Evolutionary conservation across 2,888 invertebrate genomes (phyloP).

Genomic region (Lamproptera curius): DNA sequence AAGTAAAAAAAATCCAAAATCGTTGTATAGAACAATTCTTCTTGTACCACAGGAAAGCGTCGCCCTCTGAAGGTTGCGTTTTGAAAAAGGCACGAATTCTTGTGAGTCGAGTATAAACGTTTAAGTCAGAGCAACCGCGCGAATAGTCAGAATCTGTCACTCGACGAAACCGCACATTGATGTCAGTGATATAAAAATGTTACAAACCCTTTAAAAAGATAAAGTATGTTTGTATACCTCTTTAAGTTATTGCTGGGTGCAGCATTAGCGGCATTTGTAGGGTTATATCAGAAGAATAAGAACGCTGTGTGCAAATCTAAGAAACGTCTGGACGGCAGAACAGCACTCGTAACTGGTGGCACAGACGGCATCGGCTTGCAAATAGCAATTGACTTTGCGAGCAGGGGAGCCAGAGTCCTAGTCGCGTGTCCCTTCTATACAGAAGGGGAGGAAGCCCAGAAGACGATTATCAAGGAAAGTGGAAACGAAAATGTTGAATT

Average conservation of each 20-base stretch:
- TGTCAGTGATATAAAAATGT: background rate
- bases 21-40: background rate
- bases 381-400: conserved; percentile 58
- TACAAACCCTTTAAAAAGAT: background rate
- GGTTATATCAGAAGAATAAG: conserved; percentile 60
- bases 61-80: background rate
- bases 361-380: conserved; percentile 56
- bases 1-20: background rate
- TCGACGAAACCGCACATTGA: background rate
- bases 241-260: conserved; percentile 17
- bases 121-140: background rate
- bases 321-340: conserved; percentile 47
- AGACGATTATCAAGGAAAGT: conserved; percentile 37
- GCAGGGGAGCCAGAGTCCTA: conserved; percentile 75
- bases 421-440: conserved; percentile 70
- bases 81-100: background rate
- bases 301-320: conserved; percentile 59
- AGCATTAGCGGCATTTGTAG: conserved; percentile 34
- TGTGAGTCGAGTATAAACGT: background rate
- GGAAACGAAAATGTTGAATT: conserved; percentile 41
- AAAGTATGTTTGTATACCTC: conserved; percentile 20
- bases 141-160: background rate
- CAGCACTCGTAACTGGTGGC: conserved; percentile 59
- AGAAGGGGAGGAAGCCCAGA: conserved; percentile 39
- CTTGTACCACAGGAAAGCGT: background rate